Conservation (phyloP, 2,888 invertebrate genomes). For the Andrena hattorfiana region DNA sequence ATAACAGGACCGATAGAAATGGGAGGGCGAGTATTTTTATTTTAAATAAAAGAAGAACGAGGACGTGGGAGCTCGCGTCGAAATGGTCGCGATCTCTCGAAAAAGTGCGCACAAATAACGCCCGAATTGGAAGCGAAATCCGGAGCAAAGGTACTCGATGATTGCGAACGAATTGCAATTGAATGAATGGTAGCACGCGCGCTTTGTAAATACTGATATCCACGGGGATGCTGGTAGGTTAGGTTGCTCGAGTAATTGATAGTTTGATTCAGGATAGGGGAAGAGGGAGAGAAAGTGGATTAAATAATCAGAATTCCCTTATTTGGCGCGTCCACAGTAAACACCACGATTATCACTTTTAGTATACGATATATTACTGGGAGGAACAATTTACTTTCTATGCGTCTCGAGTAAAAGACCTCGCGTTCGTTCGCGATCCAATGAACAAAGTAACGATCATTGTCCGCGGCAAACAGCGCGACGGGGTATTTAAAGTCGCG, state of each 20-base stretch:
- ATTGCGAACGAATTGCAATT: too few relatives aligned
- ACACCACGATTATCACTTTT: too few relatives aligned
- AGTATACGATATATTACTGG: too few relatives aligned
- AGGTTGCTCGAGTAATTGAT: conserved; percentile 1
- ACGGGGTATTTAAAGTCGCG: conserved; percentile 63
- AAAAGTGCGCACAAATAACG: not conserved
- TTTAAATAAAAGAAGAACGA: conserved; percentile 45
- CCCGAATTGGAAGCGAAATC: not conserved
- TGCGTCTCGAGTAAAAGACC: not conserved
- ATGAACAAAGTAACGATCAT: conserved; percentile 34
- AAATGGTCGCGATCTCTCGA: conserved; percentile 9
- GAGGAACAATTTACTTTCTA: not conserved
- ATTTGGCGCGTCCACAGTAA: too few relatives aligned
- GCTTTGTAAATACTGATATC: not conserved
- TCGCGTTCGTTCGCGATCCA: conserved; percentile 2
- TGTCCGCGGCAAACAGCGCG: conserved; percentile 43
- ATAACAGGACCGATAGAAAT: not conserved
- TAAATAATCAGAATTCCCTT: not conserved
- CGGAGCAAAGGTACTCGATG: not conserved
- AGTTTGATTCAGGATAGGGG: not conserved
- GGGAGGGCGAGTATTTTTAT: not conserved
- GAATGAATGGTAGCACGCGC: not conserved
- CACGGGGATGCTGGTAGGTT: not conserved
- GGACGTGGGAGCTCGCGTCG: conserved; percentile 14
- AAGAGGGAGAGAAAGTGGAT: not conserved